phyloP scores from a whole-genome alignment of 2,888 invertebrate species.

The Polydrusus tereticollis region DNA sequence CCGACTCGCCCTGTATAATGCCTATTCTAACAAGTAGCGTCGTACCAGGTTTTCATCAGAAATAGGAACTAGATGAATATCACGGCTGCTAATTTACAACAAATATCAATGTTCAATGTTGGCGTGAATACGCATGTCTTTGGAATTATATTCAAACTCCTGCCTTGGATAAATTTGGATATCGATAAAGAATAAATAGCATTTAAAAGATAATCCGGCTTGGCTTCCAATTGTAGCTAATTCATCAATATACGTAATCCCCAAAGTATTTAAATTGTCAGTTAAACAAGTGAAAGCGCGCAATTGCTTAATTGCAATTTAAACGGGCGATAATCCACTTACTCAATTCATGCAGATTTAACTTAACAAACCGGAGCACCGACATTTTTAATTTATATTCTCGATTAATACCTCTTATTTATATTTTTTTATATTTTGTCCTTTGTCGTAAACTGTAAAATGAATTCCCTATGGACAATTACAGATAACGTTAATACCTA shows the following conservation, averaged over 20 bases:
- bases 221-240: not conserved
- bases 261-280: not conserved
- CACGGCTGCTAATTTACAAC: too few relatives aligned
- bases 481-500: too few relatives aligned
- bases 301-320: not conserved
- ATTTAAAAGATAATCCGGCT: not conserved
- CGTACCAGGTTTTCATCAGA: too few relatives aligned
- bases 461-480: too few relatives aligned
- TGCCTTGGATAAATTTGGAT: not conserved
- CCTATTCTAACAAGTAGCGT: too few relatives aligned
- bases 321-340: not conserved
- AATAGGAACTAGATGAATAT: too few relatives aligned
- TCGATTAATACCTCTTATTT: not conserved
- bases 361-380: too few relatives aligned
- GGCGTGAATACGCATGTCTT: too few relatives aligned
- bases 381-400: not conserved
- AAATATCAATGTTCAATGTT: too few relatives aligned
- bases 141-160: too few relatives aligned
- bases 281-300: not conserved
- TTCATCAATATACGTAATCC: not conserved
- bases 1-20: too few relatives aligned
- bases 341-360: not conserved
- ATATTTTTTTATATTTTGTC: not conserved
- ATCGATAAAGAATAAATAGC: not conserved
- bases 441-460: too few relatives aligned